phyloP scores from a whole-genome alignment of 2,113 vertebrate species.

The Pavo muticus region DNA sequence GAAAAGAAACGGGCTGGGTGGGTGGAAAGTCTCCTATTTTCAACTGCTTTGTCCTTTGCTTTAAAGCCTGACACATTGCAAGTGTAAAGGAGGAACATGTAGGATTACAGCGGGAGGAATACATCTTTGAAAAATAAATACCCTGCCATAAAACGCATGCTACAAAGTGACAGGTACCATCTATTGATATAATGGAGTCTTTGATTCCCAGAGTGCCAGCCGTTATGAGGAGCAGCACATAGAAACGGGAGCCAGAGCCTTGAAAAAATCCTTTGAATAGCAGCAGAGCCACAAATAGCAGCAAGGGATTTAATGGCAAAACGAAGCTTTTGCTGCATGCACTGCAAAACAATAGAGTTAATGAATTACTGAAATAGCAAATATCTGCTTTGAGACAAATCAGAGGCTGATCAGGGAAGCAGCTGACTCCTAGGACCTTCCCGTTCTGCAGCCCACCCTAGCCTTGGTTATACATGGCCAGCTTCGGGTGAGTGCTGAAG shows the following conservation, averaged over 20 bases:
- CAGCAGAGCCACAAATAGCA: conserved; percentile 43
- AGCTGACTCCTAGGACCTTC: not conserved
- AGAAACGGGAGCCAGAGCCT: conserved; percentile 41
- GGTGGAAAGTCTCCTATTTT: conserved; percentile 61
- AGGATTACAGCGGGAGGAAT: conserved; percentile 66
- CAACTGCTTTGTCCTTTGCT: conserved; percentile 71
- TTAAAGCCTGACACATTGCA: conserved; percentile 64
- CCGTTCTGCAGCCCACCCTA: not conserved
- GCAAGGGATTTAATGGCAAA: conserved; percentile 45
- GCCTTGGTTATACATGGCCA: not conserved
- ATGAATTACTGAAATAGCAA: conserved; percentile 44
- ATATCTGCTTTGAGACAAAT: not conserved
- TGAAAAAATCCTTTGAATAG: conserved; percentile 42
- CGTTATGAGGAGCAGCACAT: conserved; percentile 29
- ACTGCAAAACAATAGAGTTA: conserved; percentile 47
- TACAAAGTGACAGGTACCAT: conserved; percentile 65
- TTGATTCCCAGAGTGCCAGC: conserved; percentile 58
- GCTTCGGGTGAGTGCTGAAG: not conserved
- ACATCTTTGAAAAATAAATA: conserved; percentile 78
- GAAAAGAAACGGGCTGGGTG: conserved; percentile 54
- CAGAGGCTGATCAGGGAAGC: not conserved
- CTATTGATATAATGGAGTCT: conserved; percentile 67
- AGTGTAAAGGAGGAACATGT: conserved; percentile 64
- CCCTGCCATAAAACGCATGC: conserved; percentile 72
- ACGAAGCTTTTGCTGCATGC: conserved; percentile 14